These are phyloP conservation scores for Tricholauxania praeusta DNA, from an alignment of 2,888 invertebrate species.

Conservation along the genomic window DNA sequence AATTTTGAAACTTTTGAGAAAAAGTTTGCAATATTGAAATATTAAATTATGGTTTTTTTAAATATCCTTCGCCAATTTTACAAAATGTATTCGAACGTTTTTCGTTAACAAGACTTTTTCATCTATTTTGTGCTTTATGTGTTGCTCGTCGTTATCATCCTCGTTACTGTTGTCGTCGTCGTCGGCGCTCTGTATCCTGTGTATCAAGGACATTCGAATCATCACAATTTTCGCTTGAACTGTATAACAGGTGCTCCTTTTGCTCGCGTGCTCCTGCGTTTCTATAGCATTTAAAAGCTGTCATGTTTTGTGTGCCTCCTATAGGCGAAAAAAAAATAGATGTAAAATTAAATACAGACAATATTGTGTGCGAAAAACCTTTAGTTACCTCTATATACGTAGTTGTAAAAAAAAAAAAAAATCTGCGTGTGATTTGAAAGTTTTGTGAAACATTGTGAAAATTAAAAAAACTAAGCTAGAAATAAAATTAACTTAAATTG, in stretches of 20 bases:
- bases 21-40: no score
- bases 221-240: slow-evolving; percentile 19
- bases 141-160: not conserved
- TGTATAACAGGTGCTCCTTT: slow-evolving; percentile 43
- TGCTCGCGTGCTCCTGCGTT: slow-evolving; percentile 7
- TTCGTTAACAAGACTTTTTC: not conserved
- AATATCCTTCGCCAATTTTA: not conserved
- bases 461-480: no score
- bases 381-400: no score
- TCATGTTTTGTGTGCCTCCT: not conserved
- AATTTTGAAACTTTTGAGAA: no score
- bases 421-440: no score
- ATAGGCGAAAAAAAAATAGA: no score
- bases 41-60: not conserved
- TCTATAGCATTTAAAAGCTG: slow-evolving; percentile 5
- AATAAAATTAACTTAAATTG: no score
- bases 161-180: slow-evolving; percentile 1
- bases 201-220: slow-evolving; percentile 32
- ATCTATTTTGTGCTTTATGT: not conserved
- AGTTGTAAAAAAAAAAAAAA: no score
- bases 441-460: no score
- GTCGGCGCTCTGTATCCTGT: slow-evolving; percentile 24
- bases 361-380: no score
- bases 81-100: not conserved
- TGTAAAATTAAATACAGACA: no score